Evolutionary conservation across 2,113 vertebrate genomes (phyloP).

Genomic region (Ovibos moschatus): DNA sequence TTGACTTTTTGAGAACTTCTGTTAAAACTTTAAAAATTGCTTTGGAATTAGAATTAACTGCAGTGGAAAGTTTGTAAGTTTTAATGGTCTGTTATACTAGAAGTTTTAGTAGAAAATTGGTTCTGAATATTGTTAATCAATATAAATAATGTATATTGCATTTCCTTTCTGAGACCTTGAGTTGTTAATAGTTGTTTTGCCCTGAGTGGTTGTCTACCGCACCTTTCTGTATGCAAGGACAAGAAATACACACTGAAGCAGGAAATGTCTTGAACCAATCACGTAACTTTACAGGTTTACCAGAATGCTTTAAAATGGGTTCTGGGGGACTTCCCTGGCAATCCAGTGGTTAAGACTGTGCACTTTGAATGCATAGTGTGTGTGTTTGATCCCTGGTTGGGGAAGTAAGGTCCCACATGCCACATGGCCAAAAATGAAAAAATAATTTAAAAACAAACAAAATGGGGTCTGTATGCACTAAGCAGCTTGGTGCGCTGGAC

Average conservation of each 20-base stretch:
- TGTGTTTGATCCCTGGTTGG: neutral
- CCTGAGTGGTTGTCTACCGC: neutral
- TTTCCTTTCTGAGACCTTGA: constrained; percentile 34
- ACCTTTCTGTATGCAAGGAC: neutral
- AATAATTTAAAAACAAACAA: neutral
- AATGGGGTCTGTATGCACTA: neutral
- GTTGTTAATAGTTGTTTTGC: neutral
- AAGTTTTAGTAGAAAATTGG: constrained; percentile 13
- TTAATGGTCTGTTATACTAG: constrained; percentile 1
- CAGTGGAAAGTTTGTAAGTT: neutral
- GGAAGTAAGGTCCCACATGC: neutral
- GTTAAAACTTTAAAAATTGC: neutral
- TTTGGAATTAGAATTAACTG: neutral
- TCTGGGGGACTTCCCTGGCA: neutral
- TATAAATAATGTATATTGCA: constrained; percentile 6
- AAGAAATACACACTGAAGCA: neutral
- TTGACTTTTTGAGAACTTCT: constrained; percentile 15
- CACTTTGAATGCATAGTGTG: neutral
- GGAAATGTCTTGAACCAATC: neutral
- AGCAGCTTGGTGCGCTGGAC: neutral
- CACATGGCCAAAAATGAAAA: neutral
- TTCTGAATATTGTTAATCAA: neutral
- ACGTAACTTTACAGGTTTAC: neutral
- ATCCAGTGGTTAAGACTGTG: neutral
- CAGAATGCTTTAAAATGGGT: neutral